phyloP scores from a whole-genome alignment of 1,140 invertebrate species.

The Bicyclus anynana region DNA sequence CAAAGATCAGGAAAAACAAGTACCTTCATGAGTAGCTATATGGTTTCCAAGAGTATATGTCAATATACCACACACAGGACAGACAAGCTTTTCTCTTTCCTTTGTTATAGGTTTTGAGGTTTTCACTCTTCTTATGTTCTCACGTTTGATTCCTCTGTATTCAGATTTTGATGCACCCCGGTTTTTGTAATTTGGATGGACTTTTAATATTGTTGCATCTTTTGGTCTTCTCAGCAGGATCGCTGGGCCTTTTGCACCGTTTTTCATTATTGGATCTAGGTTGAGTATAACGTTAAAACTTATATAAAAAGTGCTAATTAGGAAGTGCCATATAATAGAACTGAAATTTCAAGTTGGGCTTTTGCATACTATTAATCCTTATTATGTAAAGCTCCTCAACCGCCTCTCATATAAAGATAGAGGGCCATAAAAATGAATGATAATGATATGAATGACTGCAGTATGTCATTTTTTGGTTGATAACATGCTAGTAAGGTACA shows the following conservation, averaged over 20 bases:
- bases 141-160: constrained; percentile 16
- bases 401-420: too few species aligned
- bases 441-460: too few species aligned
- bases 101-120: constrained; percentile 34
- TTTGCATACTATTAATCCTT: too few species aligned
- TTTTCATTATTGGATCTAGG: constrained; percentile 63
- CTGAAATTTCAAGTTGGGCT: too few species aligned
- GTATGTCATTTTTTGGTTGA: too few species aligned
- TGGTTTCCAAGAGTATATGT: constrained; percentile 69
- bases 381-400: too few species aligned
- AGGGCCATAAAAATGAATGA: too few species aligned
- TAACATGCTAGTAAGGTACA: too few species aligned
- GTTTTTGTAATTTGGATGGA: constrained; percentile 45
- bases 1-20: too few species aligned
- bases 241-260: constrained; percentile 58
- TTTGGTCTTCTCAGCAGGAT: constrained; percentile 63
- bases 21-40: constrained; percentile 71
- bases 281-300: neutral
- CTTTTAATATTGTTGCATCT: constrained; percentile 60
- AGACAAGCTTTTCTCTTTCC: constrained; percentile 68
- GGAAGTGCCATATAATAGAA: too few species aligned
- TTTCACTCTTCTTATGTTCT: constrained; percentile 31
- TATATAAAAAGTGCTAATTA: too few species aligned
- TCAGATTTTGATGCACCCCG: constrained; percentile 19
- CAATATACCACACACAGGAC: constrained; percentile 70